A percentile compares a stretch with the other conserved stretches of the same genome.
These are phyloP conservation scores for Fabriciana adippe DNA, from an alignment of 2,888 invertebrate genomes.

Conservation along the genomic window DNA sequence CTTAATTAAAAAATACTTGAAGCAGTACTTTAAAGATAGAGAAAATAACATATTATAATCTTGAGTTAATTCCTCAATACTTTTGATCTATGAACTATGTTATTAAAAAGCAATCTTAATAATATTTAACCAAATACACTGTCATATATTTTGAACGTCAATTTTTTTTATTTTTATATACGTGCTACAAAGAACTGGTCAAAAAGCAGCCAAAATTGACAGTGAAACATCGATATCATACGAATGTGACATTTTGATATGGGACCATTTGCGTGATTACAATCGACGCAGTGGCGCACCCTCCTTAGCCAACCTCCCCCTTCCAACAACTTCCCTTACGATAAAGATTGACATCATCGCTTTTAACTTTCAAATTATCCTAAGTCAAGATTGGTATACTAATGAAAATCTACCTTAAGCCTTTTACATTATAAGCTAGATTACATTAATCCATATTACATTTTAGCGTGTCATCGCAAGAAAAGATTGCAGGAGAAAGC, in stretches of 20 bases:
- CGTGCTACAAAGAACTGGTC: slow-evolving; percentile 39
- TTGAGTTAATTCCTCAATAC: too few species aligned
- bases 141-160: slow-evolving; percentile 3
- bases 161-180: slow-evolving; percentile 28
- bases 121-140: too few species aligned
- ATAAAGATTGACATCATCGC: slow-evolving; percentile 79
- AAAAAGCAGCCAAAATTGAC: slow-evolving; percentile 53
- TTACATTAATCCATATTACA: slow-evolving; percentile 46
- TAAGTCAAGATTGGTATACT: slow-evolving; percentile 55
- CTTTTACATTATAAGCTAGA: slow-evolving; percentile 51
- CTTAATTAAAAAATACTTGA: background rate
- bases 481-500: slow-evolving; percentile 79
- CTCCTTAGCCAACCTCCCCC: slow-evolving; percentile 61
- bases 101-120: too few species aligned
- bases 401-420: slow-evolving; percentile 57
- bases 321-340: slow-evolving; percentile 77
- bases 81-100: too few species aligned
- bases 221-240: slow-evolving; percentile 69
- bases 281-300: slow-evolving; percentile 79
- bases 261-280: slow-evolving; percentile 81
- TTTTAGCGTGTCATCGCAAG: slow-evolving; percentile 78
- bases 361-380: slow-evolving; percentile 74
- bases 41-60: too few species aligned
- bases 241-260: slow-evolving; percentile 77
- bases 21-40: too few species aligned